phyloP scores from a whole-genome alignment of 64 coral and sea anemone species.

The Stichodactyla mertensii region DNA sequence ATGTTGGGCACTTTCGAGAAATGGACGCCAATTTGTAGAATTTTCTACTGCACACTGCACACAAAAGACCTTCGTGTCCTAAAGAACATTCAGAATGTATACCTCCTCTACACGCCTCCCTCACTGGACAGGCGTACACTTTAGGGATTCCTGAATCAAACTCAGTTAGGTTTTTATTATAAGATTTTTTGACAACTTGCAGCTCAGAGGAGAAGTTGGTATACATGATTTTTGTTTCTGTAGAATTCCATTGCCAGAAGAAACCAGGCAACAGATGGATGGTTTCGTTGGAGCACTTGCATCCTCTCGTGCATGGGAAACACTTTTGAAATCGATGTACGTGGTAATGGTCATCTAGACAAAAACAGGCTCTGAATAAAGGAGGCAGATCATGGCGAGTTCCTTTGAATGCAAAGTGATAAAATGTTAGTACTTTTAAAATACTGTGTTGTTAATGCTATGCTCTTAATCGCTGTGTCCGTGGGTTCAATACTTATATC shows the following conservation, averaged over 20 bases:
- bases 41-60: background rate
- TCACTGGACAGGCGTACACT: background rate
- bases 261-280: background rate
- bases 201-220: background rate
- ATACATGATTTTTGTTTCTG: background rate
- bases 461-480: no score
- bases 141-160: background rate
- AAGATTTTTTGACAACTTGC: slow-evolving; percentile 4
- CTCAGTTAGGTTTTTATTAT: background rate
- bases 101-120: slow-evolving; percentile 14
- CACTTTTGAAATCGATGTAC: slow-evolving; percentile 9
- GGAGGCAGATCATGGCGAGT: background rate
- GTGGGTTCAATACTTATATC: no score
- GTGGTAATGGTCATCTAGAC: background rate
- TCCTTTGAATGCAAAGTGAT: background rate
- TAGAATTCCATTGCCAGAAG: slow-evolving; percentile 14
- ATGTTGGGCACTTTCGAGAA: slow-evolving; percentile 7
- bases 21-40: background rate
- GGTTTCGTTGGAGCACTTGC: slow-evolving; percentile 4
- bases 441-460: no score
- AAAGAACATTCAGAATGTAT: slow-evolving; percentile 1
- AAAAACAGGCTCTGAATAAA: background rate
- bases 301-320: background rate
- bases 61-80: background rate
- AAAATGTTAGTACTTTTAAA: no score